Percentiles rank a stretch among this genome's conserved stretches.
These are phyloP conservation scores for Phodopus roborovskii DNA, from an alignment of 2,113 vertebrate species.

Conservation along the genomic window DNA sequence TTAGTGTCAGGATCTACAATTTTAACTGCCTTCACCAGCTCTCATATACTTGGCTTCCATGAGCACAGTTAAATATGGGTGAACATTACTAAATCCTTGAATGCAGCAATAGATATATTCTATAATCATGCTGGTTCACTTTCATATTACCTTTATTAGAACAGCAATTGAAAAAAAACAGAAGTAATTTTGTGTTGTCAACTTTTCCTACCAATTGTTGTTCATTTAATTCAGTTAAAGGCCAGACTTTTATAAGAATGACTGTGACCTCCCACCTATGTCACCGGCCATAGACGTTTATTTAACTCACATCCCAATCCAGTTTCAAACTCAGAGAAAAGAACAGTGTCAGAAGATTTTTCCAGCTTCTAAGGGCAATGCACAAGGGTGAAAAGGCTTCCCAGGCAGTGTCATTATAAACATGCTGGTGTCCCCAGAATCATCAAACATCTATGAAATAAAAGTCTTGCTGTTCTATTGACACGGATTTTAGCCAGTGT, in stretches of 20 bases:
- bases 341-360: neutral
- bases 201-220: neutral
- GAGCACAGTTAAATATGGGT: neutral
- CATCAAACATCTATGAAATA: neutral
- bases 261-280: neutral
- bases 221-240: neutral
- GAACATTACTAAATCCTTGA: neutral
- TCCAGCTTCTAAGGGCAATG: neutral
- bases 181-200: neutral
- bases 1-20: neutral
- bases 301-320: neutral
- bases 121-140: neutral
- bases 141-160: neutral
- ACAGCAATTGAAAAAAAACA: neutral
- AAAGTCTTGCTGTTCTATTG: neutral
- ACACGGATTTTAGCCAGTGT: conserved; percentile 21
- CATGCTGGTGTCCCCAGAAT: neutral
- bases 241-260: neutral
- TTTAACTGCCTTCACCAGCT: neutral
- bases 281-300: neutral
- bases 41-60: neutral
- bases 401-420: neutral
- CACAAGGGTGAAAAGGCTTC: neutral
- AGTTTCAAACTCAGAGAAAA: conserved; percentile 32
- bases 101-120: neutral